Evolutionary conservation across 2,888 invertebrate species (phyloP).

Genomic region (Clitarchus hookeri): DNA sequence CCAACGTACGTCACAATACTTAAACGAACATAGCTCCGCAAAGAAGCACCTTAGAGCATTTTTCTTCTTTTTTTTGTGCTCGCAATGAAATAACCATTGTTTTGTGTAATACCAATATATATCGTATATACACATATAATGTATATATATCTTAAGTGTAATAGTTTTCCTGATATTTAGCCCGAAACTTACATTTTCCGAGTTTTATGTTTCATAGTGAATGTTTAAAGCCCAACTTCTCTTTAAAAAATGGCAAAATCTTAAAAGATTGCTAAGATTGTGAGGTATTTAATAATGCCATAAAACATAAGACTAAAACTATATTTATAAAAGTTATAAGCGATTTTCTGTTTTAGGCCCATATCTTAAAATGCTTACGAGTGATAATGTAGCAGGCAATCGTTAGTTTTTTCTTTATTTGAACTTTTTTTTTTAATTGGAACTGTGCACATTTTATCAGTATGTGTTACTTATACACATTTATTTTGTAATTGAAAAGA

Average conservation of each 20-base stretch:
- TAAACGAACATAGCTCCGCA: background rate
- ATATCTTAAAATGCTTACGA: background rate
- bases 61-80: background rate
- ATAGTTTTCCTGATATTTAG: slow-evolving; percentile 11
- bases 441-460: background rate
- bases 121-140: no score
- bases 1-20: background rate
- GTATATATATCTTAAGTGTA: background rate
- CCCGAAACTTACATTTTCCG: background rate
- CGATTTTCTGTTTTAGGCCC: slow-evolving; percentile 16
- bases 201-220: background rate
- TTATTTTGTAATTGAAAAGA: slow-evolving; percentile 11
- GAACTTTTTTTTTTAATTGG: no score
- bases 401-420: background rate
- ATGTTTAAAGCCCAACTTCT: slow-evolving; percentile 10
- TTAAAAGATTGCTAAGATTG: background rate
- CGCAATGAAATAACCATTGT: background rate
- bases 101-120: background rate
- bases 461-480: background rate
- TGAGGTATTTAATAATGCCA: background rate
- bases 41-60: background rate
- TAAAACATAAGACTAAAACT: background rate
- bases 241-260: background rate
- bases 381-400: background rate
- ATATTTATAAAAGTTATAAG: background rate